Percentiles rank a stretch among this genome's conserved stretches.
Conservation (phyloP, 2,113 vertebrate genomes). For the Ginglymostoma cirratum region DNA sequence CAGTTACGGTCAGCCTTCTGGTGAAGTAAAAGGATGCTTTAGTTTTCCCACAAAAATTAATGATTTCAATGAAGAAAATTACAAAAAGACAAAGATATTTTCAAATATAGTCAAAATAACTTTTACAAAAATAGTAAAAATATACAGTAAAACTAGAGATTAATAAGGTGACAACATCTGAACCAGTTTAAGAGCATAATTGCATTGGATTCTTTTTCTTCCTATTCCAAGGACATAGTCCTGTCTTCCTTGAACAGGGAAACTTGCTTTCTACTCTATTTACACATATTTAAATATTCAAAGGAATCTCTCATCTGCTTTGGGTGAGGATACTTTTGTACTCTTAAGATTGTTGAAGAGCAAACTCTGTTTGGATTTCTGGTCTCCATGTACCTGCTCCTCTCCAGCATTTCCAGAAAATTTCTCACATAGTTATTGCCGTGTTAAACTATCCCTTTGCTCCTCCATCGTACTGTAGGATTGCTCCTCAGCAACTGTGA, state of each 20-base stretch:
- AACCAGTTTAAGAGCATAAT: neutral
- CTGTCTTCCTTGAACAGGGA: too few relatives aligned
- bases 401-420: neutral
- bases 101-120: neutral
- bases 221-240: neutral
- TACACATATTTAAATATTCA: neutral
- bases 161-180: neutral
- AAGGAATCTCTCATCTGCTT: neutral
- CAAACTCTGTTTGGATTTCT: neutral
- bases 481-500: too few relatives aligned
- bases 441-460: neutral
- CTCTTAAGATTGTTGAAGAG: neutral
- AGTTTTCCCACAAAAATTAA: neutral
- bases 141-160: neutral
- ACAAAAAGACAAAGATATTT: neutral
- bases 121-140: neutral
- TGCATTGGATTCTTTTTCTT: neutral
- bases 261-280: neutral
- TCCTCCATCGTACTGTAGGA: neutral
- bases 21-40: neutral
- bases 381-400: too few relatives aligned
- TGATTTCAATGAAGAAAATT: neutral
- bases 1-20: neutral
- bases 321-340: neutral
- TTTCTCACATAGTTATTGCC: neutral